Conservation (phyloP, 1,140 invertebrate species). For the Halesus radiatus region DNA sequence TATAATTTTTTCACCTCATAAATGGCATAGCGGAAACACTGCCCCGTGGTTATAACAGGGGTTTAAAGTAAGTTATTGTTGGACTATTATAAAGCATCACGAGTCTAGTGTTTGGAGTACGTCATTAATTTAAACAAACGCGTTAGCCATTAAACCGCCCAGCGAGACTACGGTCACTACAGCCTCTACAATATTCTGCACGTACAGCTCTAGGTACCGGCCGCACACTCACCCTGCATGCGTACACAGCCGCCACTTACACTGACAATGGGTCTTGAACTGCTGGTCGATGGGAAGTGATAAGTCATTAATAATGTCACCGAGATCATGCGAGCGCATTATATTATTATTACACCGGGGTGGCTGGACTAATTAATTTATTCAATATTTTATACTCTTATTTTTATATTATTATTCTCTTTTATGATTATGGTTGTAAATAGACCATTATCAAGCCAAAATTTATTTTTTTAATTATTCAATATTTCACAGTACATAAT, state of each 20-base stretch:
- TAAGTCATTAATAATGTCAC: slow-evolving; percentile 24
- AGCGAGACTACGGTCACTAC: too few species aligned
- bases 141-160: background rate
- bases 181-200: background rate
- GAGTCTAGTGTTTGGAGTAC: background rate
- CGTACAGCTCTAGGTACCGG: too few species aligned
- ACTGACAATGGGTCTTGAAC: background rate
- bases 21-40: too few species aligned
- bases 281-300: slow-evolving; percentile 7
- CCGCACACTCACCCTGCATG: too few species aligned
- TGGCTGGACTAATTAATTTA: background rate
- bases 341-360: background rate
- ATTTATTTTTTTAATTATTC: too few species aligned
- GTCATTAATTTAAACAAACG: slow-evolving; percentile 26
- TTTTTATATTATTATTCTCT: too few species aligned
- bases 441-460: too few species aligned
- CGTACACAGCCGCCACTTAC: too few species aligned
- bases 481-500: too few species aligned
- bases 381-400: background rate
- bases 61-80: slow-evolving; percentile 6
- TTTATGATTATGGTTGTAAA: too few species aligned
- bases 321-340: background rate
- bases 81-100: background rate
- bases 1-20: too few species aligned
- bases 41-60: background rate